Evolutionary conservation across 2,888 invertebrate genomes (phyloP).

Genomic region (Luperina nickerlii): DNA sequence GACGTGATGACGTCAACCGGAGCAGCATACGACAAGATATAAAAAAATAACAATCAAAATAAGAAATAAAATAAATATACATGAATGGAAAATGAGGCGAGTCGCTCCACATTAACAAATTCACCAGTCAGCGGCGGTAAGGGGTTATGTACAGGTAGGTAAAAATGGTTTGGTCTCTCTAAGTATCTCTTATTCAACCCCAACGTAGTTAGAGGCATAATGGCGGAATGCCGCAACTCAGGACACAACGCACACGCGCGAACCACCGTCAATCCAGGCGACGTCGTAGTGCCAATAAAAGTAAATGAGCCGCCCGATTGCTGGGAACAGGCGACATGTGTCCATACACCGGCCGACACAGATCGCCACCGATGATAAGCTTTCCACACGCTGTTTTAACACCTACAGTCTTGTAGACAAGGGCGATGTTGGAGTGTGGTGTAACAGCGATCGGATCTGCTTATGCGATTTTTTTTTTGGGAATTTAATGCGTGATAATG

Average conservation of each 20-base stretch:
- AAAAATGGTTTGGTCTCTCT: neutral
- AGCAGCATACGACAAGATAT: no score
- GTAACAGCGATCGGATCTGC: neutral
- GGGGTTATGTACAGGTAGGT: neutral
- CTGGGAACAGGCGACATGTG: conserved; percentile 71
- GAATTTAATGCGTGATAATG: conserved; percentile 54
- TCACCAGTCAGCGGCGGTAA: no score
- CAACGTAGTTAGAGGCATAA: neutral
- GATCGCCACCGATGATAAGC: conserved; percentile 58
- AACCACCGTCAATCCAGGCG: conserved; percentile 72
- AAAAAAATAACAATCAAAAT: no score
- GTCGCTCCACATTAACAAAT: no score
- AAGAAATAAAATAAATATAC: no score
- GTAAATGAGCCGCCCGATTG: conserved; percentile 81
- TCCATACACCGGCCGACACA: conserved; percentile 59
- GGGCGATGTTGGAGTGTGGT: neutral
- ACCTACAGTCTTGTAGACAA: neutral
- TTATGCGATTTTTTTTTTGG: conserved; percentile 37
- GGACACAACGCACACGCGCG: conserved; percentile 68
- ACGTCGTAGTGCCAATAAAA: conserved; percentile 80
- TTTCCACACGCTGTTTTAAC: conserved; percentile 39
- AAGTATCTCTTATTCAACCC: neutral
- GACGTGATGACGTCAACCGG: no score
- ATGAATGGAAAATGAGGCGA: no score
- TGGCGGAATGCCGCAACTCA: conserved; percentile 52